Percentiles rank a stretch among this genome's conserved stretches.
These are phyloP conservation scores for Phyllotreta cruciferae DNA, from an alignment of 2,888 invertebrate species.

Conservation along the genomic window DNA sequence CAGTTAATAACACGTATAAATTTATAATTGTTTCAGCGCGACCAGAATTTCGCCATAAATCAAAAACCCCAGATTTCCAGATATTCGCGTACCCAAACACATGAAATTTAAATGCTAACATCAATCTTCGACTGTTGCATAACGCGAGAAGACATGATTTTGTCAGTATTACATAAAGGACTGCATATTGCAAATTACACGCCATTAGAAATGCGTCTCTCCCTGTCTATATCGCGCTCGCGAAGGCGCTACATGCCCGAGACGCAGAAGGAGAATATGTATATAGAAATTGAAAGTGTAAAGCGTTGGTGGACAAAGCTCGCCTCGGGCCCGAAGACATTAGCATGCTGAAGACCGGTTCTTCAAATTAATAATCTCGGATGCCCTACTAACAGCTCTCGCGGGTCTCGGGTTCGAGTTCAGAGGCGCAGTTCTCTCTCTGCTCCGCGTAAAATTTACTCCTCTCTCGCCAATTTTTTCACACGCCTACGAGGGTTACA, in stretches of 20 bases:
- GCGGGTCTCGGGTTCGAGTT: slow-evolving; percentile 8
- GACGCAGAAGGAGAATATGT: slow-evolving; percentile 33
- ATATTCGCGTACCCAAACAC: slow-evolving; percentile 17
- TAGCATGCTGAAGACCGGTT: slow-evolving; percentile 42
- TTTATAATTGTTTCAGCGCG: no score
- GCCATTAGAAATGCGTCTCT: slow-evolving; percentile 33
- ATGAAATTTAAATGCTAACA: slow-evolving; percentile 29
- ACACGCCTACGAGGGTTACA: no score
- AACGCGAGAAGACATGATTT: slow-evolving; percentile 38
- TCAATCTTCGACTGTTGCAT: slow-evolving; percentile 38
- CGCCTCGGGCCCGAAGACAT: slow-evolving; percentile 38
- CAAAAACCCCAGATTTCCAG: no score
- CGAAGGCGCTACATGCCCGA: slow-evolving; percentile 14
- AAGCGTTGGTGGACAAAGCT: slow-evolving; percentile 44
- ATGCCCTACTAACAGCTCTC: slow-evolving; percentile 34
- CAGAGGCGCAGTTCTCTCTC: slow-evolving; percentile 21
- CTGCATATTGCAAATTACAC: slow-evolving; percentile 38
- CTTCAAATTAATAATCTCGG: slow-evolving; percentile 49
- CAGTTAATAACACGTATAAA: no score
- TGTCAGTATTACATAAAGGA: slow-evolving; percentile 40
- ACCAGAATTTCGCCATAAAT: no score
- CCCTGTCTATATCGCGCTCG: slow-evolving; percentile 30
- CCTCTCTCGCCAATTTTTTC: no score
- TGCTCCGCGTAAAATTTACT: no score
- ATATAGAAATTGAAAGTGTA: slow-evolving; percentile 47